Conservation (phyloP, 2,888 invertebrate species). For the Parnassius glacialis region DNA sequence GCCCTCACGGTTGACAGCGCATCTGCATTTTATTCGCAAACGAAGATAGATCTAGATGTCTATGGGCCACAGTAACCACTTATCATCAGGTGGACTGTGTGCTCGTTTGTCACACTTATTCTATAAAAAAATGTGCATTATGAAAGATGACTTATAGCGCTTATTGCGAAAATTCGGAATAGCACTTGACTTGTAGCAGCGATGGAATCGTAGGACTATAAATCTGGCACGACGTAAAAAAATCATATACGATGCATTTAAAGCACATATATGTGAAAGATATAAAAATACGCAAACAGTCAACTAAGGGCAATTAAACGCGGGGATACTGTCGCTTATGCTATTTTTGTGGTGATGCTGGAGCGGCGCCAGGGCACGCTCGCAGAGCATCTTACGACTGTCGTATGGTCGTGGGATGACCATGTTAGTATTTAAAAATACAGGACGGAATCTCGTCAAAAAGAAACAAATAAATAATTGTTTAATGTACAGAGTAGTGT, state of each 20-base stretch:
- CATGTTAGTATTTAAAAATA: conserved; percentile 4
- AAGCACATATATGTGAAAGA: conserved; percentile 8
- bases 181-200: too few relatives aligned
- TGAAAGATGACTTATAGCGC: too few relatives aligned
- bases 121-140: too few relatives aligned
- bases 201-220: neutral
- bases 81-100: too few relatives aligned
- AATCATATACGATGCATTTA: conserved; percentile 1
- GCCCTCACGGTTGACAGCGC: too few relatives aligned
- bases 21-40: too few relatives aligned
- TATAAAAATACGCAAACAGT: conserved; percentile 27
- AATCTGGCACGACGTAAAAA: conserved; percentile 1
- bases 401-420: conserved; percentile 14
- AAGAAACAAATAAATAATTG: too few relatives aligned
- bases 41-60: too few relatives aligned
- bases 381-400: conserved; percentile 27
- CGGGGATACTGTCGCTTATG: conserved; percentile 50
- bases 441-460: neutral
- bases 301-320: conserved; percentile 46
- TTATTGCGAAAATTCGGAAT: too few relatives aligned
- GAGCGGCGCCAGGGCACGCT: conserved; percentile 46
- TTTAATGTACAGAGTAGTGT: too few relatives aligned
- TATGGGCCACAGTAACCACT: too few relatives aligned
- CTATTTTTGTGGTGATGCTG: conserved; percentile 52
- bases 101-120: too few relatives aligned